Base-by-base conservation (phyloP, 2,888 invertebrate species). In the Parapristionchus giblindavisi region DNA sequence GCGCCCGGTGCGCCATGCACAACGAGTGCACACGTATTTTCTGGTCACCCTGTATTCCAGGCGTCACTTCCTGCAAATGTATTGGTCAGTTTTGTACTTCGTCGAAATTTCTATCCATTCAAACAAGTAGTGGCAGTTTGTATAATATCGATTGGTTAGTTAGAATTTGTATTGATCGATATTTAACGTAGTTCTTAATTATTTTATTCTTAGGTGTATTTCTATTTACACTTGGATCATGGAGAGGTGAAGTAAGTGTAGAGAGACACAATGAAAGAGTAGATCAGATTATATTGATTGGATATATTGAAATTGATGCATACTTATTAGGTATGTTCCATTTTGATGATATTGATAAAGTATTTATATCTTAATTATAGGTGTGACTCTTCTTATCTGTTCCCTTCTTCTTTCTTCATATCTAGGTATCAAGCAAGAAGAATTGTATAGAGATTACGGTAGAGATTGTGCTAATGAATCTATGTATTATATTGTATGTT, bases 351-450 rank as follows among this genome's bases (percentile, higher is more conserved):
- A 24, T 14, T 43, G 11, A 43, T 14, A 8, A 43, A 14, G 14
- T 66, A 38, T 24, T 52, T 51, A 8, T 48, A 21, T 4, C 27
- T n/a, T 56, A 21, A 2, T 77, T 83, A 29, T 52, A 84, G 85
- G 86, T 17, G 76, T 88, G 70, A 89, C 91, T 0, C 91, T 97
- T 75, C 89, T 98, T 66, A 93, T 94, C 0, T 91, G 93, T 75
- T 95, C 96, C 0, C 89, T 98, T 71, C 93, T 98, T 83, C 91
- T 96, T 77, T 96, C 97, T 0, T 96, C 98, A 0, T 91, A 94
- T 84, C 88, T 90, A 87, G 90, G 90, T 3, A 88, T 90, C 43
- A 88, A 88, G 77, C 90, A 90, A 66, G 90, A 90, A 79, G 85
- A 85, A 40, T 84, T 90, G 5, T 90, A 89, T 79, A 78, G 79